These are phyloP conservation scores for Odontomachus brunneus DNA, from an alignment of 1,140 invertebrate species.

Conservation along the genomic window DNA sequence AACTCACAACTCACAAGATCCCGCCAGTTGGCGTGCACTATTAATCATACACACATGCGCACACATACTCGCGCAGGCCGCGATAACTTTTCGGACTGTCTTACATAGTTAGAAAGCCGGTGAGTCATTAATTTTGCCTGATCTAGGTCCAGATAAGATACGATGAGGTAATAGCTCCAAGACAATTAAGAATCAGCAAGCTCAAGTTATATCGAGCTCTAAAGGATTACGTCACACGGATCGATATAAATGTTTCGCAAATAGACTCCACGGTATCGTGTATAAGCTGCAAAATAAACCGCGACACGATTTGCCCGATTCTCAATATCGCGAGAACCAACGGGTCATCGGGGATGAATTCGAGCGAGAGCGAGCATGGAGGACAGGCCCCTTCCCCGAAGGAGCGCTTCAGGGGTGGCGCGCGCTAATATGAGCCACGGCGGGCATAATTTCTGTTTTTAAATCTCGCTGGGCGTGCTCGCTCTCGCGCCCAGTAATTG, in stretches of 20 bases:
- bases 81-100: conserved; percentile 41
- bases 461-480: conserved; percentile 72
- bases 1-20: neutral
- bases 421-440: conserved; percentile 62
- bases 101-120: conserved; percentile 26
- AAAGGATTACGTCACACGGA: neutral
- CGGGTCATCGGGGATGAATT: conserved; percentile 1
- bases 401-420: neutral
- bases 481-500: conserved; percentile 80
- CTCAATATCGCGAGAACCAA: neutral
- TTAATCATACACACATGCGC: neutral
- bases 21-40: conserved; percentile 9
- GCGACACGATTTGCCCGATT: neutral
- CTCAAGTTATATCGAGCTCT: neutral
- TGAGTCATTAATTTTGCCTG: conserved; percentile 32
- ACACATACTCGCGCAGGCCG: too few species aligned
- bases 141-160: conserved; percentile 10
- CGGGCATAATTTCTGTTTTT: conserved; percentile 80
- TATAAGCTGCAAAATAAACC: neutral
- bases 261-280: neutral
- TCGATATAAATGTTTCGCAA: neutral
- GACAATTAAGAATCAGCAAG: conserved; percentile 32
- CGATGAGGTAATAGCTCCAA: conserved; percentile 23
- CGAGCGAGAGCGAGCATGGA: neutral
- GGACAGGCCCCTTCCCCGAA: neutral